A percentile compares a stretch with the other conserved stretches of the same genome.
phyloP scores from a whole-genome alignment of 2,888 invertebrate species.

The Drosophila monieri region DNA sequence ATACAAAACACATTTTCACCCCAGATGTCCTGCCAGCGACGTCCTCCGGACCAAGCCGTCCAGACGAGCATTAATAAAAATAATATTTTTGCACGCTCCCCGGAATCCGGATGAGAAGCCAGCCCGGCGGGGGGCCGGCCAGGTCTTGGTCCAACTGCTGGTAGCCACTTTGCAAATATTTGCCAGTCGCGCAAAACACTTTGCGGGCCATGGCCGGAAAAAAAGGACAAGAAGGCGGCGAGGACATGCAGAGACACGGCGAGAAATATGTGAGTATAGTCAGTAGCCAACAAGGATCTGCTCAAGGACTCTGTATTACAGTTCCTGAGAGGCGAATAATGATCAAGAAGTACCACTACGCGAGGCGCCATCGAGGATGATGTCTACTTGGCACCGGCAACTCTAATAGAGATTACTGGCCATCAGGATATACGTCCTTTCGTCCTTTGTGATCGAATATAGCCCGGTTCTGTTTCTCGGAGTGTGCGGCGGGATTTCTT shows the following conservation, averaged over 20 bases:
- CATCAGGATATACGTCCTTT: too few species aligned
- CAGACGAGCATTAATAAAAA: conserved; percentile 77
- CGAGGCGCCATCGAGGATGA: too few species aligned
- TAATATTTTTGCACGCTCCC: conserved; percentile 62
- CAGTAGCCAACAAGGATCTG: too few species aligned
- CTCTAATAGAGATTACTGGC: too few species aligned
- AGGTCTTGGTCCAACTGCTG: conserved; percentile 54
- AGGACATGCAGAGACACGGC: conserved; percentile 26
- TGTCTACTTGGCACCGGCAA: too few species aligned
- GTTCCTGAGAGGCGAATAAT: too few species aligned
- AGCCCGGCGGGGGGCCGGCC: conserved; percentile 1
- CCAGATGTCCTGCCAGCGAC: too few species aligned
- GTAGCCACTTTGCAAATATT: conserved; percentile 77
- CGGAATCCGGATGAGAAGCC: conserved; percentile 21
- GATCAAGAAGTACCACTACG: too few species aligned
- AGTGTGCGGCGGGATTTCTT: background rate
- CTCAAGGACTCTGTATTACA: too few species aligned
- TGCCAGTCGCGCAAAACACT: conserved; percentile 77
- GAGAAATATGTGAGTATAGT: background rate
- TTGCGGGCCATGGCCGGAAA: conserved; percentile 44
- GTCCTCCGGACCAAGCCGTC: conserved; percentile 25
- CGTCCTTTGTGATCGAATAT: too few species aligned
- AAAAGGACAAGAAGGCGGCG: conserved; percentile 15
- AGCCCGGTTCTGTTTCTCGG: background rate
- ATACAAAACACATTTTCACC: conserved; percentile 76